These are phyloP conservation scores for Leptodactylus fallax DNA, from an alignment of 2,797 vertebrate genomes.

Conservation along the genomic window DNA sequence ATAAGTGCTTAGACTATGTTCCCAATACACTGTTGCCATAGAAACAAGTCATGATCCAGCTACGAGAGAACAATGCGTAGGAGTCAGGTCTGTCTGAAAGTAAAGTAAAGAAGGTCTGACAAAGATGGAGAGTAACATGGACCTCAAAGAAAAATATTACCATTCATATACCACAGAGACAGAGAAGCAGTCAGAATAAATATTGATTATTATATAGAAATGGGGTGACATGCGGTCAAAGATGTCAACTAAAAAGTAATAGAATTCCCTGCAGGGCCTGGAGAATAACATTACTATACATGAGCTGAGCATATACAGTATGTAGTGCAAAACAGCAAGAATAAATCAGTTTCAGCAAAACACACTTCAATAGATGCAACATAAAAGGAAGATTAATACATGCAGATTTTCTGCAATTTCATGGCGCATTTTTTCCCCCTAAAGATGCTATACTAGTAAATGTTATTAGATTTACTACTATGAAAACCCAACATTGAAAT, in stretches of 20 bases:
- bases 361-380: neutral
- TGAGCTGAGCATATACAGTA: neutral
- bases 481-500: no score
- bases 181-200: slow-evolving; percentile 11
- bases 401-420: neutral
- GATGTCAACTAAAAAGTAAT: neutral
- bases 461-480: no score
- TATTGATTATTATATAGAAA: slow-evolving; percentile 24
- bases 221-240: neutral
- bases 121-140: slow-evolving; percentile 45
- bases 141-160: slow-evolving; percentile 34
- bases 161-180: slow-evolving; percentile 32
- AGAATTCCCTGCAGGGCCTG: neutral
- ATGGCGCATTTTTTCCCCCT: no score
- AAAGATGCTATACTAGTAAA: no score
- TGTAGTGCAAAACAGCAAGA: slow-evolving; percentile 9
- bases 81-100: slow-evolving; percentile 43
- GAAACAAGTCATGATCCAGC: slow-evolving; percentile 60
- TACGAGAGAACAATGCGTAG: slow-evolving; percentile 59
- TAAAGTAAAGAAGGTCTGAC: slow-evolving; percentile 36
- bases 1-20: slow-evolving; percentile 57
- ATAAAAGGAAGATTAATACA: neutral
- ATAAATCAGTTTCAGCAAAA: neutral
- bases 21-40: slow-evolving; percentile 46
- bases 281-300: slow-evolving; percentile 16